phyloP scores from a whole-genome alignment of 2,797 vertebrate genomes.

The Leptoclinus maculatus region DNA sequence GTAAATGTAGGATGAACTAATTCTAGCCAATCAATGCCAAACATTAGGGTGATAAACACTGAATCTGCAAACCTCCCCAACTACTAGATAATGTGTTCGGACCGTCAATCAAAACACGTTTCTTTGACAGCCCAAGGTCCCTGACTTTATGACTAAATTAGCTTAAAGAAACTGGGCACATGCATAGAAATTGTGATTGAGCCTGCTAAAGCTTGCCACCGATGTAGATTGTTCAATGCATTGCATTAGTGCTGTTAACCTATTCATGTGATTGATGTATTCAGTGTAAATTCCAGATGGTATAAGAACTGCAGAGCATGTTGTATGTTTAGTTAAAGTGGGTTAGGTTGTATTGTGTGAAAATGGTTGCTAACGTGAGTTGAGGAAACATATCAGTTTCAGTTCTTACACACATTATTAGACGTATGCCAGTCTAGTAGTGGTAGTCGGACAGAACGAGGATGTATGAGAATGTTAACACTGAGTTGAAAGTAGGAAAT shows the following conservation, averaged over 20 bases:
- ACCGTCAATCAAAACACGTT: not conserved
- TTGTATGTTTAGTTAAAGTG: not conserved
- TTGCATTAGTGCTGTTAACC: not conserved
- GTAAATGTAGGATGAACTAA: not conserved
- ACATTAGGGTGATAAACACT: not conserved
- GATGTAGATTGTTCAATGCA: not conserved
- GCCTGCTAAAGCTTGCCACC: no score
- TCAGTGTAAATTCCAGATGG: conserved; percentile 7
- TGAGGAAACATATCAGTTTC: not conserved
- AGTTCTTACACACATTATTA: not conserved
- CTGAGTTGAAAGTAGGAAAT: not conserved
- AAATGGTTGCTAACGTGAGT: not conserved
- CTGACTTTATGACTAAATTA: not conserved
- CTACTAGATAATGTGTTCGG: not conserved
- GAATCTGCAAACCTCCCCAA: not conserved
- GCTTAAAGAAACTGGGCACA: not conserved
- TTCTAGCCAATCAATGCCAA: not conserved
- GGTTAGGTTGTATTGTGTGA: not conserved
- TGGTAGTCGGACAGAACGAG: not conserved
- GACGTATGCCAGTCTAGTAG: not conserved
- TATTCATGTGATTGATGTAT: not conserved
- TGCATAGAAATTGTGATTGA: not conserved
- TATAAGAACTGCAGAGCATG: not conserved
- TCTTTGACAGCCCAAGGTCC: not conserved
- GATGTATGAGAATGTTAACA: conserved; percentile 1